Conservation (phyloP, 2,888 invertebrate genomes). For the Perizoma flavofasciatum region DNA sequence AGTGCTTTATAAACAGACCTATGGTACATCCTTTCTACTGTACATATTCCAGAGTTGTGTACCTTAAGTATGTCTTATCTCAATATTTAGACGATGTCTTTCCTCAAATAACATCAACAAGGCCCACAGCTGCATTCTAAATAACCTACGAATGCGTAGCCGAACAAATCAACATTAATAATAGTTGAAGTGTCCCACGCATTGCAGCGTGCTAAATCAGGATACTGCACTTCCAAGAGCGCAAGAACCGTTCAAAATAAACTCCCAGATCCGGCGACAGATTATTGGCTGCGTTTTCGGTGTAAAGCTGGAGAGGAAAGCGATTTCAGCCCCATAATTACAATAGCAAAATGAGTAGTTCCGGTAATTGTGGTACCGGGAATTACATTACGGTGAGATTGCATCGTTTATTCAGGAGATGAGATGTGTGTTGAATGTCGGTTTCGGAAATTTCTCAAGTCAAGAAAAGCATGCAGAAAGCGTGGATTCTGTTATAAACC, state of each 20-base stretch:
- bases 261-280: slow-evolving; percentile 37
- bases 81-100: slow-evolving; percentile 1
- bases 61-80: too few species aligned
- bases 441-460: too few species aligned
- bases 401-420: too few species aligned
- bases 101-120: slow-evolving; percentile 11
- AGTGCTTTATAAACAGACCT: too few species aligned
- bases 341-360: neutral
- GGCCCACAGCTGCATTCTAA: slow-evolving; percentile 17
- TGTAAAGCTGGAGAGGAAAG: neutral
- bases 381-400: too few species aligned
- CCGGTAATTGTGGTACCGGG: too few species aligned
- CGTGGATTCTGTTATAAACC: too few species aligned
- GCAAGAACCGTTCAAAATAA: slow-evolving; percentile 29
- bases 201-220: slow-evolving; percentile 57
- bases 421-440: too few species aligned
- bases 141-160: slow-evolving; percentile 17
- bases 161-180: slow-evolving; percentile 42
- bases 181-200: slow-evolving; percentile 49
- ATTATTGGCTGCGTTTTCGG: neutral
- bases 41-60: too few species aligned
- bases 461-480: too few species aligned
- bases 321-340: neutral
- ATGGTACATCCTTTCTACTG: too few species aligned
- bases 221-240: slow-evolving; percentile 58